Evolutionary conservation across 2,888 invertebrate genomes (phyloP).

Genomic region (Sphaerophoria taeniata): DNA sequence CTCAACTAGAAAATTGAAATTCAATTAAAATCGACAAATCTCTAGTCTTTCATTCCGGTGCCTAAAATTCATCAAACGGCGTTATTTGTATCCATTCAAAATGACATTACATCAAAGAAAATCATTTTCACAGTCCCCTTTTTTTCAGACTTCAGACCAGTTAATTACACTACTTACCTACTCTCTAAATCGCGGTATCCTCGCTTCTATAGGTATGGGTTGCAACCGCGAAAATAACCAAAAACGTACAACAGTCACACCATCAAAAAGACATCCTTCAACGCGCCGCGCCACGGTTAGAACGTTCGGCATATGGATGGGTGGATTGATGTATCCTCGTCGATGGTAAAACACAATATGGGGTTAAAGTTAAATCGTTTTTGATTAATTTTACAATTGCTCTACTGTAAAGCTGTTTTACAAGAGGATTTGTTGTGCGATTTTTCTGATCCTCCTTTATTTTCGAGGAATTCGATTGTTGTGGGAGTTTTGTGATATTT

Average conservation of each 20-base stretch:
- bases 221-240: conserved; percentile 40
- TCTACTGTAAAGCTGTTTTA: conserved; percentile 18
- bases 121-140: too few relatives aligned
- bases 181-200: background rate
- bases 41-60: background rate
- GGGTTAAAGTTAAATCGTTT: conserved; percentile 55
- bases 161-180: background rate
- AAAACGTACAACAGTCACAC: conserved; percentile 34
- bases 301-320: conserved; percentile 28
- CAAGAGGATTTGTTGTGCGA: conserved; percentile 9
- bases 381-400: conserved; percentile 64
- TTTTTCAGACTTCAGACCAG: too few relatives aligned
- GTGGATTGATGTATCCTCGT: background rate
- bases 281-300: conserved; percentile 7
- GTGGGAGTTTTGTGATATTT: conserved; percentile 24
- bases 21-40: conserved; percentile 56
- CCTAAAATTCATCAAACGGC: conserved; percentile 42
- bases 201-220: conserved; percentile 1
- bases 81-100: background rate
- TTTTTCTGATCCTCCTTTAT: background rate
- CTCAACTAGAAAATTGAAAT: conserved; percentile 61
- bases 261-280: conserved; percentile 46
- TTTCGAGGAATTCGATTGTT: conserved; percentile 13
- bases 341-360: conserved; percentile 47
- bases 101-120: background rate